Evolutionary conservation across 2,113 vertebrate species (phyloP).

Genomic region (Mustela lutreola): DNA sequence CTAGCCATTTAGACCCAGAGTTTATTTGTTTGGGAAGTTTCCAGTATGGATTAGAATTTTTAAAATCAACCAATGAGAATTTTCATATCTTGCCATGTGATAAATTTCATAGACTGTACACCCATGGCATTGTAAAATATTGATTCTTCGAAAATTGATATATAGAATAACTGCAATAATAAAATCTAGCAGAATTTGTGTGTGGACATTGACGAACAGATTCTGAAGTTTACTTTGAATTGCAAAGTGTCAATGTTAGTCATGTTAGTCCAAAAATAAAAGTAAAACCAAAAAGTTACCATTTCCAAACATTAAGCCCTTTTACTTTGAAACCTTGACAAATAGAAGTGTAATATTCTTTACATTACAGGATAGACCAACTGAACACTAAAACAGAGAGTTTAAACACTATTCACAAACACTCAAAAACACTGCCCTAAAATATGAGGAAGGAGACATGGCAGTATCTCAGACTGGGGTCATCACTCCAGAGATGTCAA

Average conservation of each 20-base stretch:
- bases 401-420: not conserved
- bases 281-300: not conserved
- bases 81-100: not conserved
- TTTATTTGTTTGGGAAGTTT: not conserved
- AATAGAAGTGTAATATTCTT: not conserved
- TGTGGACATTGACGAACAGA: not conserved
- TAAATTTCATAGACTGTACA: not conserved
- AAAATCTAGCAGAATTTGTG: not conserved
- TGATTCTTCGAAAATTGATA: not conserved
- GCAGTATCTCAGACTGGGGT: not conserved
- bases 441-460: not conserved
- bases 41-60: not conserved
- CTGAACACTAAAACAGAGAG: not conserved
- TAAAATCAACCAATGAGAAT: not conserved
- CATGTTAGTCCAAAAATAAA: not conserved
- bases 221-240: slow-evolving; percentile 10
- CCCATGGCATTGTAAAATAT: not conserved
- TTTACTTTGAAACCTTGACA: not conserved
- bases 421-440: not conserved
- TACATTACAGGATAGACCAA: not conserved
- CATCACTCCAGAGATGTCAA: not conserved
- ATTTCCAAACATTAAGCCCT: not conserved
- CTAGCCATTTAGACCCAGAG: not conserved
- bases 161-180: not conserved
- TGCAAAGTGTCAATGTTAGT: not conserved